Base-by-base conservation (phyloP, 53 echinoderm and acorn worm species). In the Luidia sarsii region DNA sequence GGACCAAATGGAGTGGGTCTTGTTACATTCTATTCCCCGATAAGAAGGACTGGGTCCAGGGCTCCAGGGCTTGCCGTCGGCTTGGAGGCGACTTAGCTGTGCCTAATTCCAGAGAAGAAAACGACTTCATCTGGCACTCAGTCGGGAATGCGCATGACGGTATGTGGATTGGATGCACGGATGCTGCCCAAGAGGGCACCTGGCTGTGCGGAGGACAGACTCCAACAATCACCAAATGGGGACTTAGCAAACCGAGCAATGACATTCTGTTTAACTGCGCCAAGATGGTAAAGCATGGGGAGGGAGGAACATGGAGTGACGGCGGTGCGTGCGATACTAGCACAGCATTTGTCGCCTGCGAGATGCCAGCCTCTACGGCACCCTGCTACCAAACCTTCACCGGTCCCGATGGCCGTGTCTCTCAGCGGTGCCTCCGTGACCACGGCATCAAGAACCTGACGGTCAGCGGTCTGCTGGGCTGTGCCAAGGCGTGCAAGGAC, bases 401-500 rank as follows among this genome's bases (percentile, higher is more conserved):
- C 54, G 73, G 57, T 73, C 73, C 73, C 25, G 73, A 73, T 21
- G 73, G 73, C 39, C 73, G 73, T 55, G 41, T 73, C 57, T 38
- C n/a, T n/a, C n/a, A n/a, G n/a, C n/a, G n/a, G n/a, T n/a, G n/a
- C n/a, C n/a, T n/a, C n/a, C n/a, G n/a, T 37, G 21, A 55, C 39
- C 71, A 71, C 71, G 71, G 24, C 55, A 71, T 71, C 38, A 11
- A 71, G 21, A n/a, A n/a, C n/a, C n/a, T n/a, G n/a, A n/a, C n/a
- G n/a, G n/a, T n/a, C n/a, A n/a, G n/a, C n/a, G n/a, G n/a, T n/a
- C n/a, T n/a, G n/a, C n/a, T n/a, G n/a, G n/a, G n/a, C n/a, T n/a
- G n/a, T n/a, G n/a, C n/a, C n/a, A n/a, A n/a, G n/a, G n/a, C n/a
- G n/a, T n/a, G n/a, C n/a, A n/a, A n/a, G n/a, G n/a, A n/a, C n/a